Evolutionary conservation across 2,113 vertebrate genomes (phyloP), one percentile per base, ranked within the genome.

Genomic region (Carollia perspicillata): DNA sequence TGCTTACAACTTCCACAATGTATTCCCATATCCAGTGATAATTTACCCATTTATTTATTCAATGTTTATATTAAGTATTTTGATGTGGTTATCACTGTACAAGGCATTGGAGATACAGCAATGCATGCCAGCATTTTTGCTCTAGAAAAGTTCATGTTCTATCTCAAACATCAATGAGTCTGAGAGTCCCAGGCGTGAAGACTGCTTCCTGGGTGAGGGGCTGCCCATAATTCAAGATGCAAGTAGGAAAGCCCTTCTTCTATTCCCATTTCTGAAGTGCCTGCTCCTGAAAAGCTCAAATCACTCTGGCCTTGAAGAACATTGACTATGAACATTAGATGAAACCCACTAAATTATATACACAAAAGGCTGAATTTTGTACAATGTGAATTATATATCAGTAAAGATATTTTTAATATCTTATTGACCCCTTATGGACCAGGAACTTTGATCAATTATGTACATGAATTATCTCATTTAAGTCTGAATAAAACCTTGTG

Each of bases 301-400:
- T 55, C 53, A 55, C 99, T 33, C 99, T 99, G 97, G 99, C 99
- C 92, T 98, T 99, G 86, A 99, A 99, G 98, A 99, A 98, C 74
- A 99, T 99, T 55, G 98, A 99, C 86, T 99, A 99, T 97, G 99
- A 99, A 72, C n/a, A n/a, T n/a, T n/a, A n/a, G n/a, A n/a, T n/a
- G n/a, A 93, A 87, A 53, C 8, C 58, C 44, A 84, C 20, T 72
- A 42, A 83, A 71, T 71, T 33, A 18, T 42, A 60, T 4, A 89
- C 20, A 75, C 51, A 75, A 42, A 85, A 47, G 17, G 22, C 9
- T 85, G 6, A 68, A 47, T 83, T 33, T 85, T 87, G 12, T 83
- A 49, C 33, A 53, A 77, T 69, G 37, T 63, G 28, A 86, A 77
- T 74, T 95, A n/a, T 49, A 74, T 75, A 23, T 96, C 93, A 83